Percentiles rank a stretch among this genome's conserved stretches.
Evolutionary conservation across 2,113 vertebrate genomes (phyloP).

Genomic region (Rhombomys opimus): DNA sequence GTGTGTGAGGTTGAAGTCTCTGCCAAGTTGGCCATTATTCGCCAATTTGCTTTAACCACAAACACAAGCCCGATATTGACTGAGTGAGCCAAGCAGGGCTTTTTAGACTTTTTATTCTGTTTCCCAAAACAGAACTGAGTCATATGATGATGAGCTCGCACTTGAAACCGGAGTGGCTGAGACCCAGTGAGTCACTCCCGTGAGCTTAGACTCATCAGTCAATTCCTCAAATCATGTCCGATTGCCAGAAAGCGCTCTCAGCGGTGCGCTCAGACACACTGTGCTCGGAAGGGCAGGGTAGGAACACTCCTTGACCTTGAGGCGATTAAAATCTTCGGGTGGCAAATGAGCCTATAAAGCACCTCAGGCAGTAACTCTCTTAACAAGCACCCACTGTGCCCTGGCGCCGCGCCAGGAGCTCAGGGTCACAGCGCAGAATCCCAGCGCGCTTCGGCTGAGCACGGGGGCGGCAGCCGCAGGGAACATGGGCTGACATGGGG

Average conservation of each 20-base stretch:
- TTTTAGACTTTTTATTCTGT: slow-evolving; percentile 72
- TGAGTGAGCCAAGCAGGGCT: slow-evolving; percentile 69
- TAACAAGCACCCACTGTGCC: background rate
- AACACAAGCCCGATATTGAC: slow-evolving; percentile 76
- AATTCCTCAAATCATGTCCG: background rate
- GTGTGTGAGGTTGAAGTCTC: background rate
- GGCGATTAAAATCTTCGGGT: slow-evolving; percentile 5
- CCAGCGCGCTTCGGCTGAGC: background rate
- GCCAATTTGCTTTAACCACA: slow-evolving; percentile 74
- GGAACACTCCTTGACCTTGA: slow-evolving; percentile 55
- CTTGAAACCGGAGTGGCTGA: slow-evolving; percentile 72
- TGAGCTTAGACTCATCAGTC: slow-evolving; percentile 45
- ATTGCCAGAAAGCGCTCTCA: slow-evolving; percentile 3
- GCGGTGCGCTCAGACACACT: slow-evolving; percentile 9
- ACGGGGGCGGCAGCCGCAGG: background rate
- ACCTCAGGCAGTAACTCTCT: background rate
- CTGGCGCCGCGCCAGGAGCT: background rate
- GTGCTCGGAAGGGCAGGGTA: background rate
- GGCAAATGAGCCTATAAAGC: background rate
- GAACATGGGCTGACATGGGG: background rate
- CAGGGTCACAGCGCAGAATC: too few relatives aligned
- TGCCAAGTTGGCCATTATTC: slow-evolving; percentile 80
- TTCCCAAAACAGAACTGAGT: slow-evolving; percentile 81
- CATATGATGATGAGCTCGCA: slow-evolving; percentile 74
- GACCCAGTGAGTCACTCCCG: slow-evolving; percentile 65